Base-by-base conservation (phyloP, 1,140 invertebrate genomes). In the Spodoptera litura region DNA sequence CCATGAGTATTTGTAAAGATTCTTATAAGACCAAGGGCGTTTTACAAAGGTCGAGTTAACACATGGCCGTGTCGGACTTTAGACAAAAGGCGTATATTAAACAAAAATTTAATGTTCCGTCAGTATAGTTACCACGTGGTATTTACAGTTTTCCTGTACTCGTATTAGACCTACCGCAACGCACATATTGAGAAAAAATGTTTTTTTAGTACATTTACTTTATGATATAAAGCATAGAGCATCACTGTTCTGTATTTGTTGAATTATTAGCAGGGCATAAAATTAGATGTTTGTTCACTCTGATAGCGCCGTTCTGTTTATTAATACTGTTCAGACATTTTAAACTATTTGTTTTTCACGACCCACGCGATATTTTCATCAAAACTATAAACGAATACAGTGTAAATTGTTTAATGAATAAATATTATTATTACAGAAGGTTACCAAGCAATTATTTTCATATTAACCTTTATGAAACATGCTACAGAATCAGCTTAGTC, bases 161-260 rank as follows among this genome's bases (percentile, higher is more conserved):
- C 35, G 15, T 64, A 77, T 62, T 38, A 15, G 82, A 88, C 87
- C 87, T 88, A 87, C 87, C 87, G 83, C 87, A 88, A 82, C 15
- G 51, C 35, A n/a, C 0, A 64, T 64, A 61, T 71, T 61, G 27
- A 53, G 44, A 52, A 59, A 78, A 44, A 56, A 58, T 11, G n/a
- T 58, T 77, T 20, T 66, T 38, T 77, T n/a, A 59, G 44, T 73
- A 55, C 44, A 80, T 85, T 83, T 83, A 44, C 44, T 78, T 77
- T 80, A 25, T 79, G 76, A 82, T 81, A 80, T 74, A n/a, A 6
- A 52, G 51, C 56, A 78, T 44, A 78, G 56, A 38, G 66, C 44
- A 58, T 70, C 55, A 78, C 70, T 70, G 76, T 78, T 78, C 11
- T 51, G 8, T 71, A 66, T 78, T 71, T 78, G 76, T 49, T 4